Conservation (phyloP, 2,888 invertebrate species). For the Crocallis elinguaria region DNA sequence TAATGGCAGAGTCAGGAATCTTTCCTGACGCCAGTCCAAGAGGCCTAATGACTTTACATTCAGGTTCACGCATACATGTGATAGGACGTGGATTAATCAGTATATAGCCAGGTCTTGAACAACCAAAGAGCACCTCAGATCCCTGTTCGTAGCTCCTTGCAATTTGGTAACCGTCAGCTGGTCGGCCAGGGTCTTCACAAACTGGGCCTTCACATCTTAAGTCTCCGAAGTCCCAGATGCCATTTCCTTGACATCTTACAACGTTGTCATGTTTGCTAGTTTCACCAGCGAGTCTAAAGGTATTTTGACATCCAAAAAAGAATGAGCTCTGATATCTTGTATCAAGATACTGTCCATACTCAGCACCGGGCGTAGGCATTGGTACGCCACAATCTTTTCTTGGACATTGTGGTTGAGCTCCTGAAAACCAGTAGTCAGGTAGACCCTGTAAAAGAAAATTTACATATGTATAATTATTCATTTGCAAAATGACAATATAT, state of each 20-base stretch:
- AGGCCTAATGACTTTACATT: constrained; percentile 96
- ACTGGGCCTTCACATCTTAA: constrained; percentile 98
- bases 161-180: constrained; percentile 95
- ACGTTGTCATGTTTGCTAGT: constrained; percentile 96
- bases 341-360: constrained; percentile 94
- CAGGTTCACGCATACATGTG: constrained; percentile 95
- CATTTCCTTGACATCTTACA: constrained; percentile 95
- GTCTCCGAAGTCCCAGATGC: constrained; percentile 99
- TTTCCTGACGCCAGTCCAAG: constrained; percentile 95
- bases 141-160: constrained; percentile 94
- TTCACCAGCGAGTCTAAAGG: constrained; percentile 96
- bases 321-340: constrained; percentile 97
- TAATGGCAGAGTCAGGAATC: constrained; percentile 97
- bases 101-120: constrained; percentile 96
- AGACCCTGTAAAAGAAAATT: constrained; percentile 84
- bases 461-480: not conserved
- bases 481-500: not conserved
- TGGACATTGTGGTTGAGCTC: constrained; percentile 93
- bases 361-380: constrained; percentile 96
- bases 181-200: constrained; percentile 97
- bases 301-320: constrained; percentile 98
- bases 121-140: constrained; percentile 95
- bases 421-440: constrained; percentile 96
- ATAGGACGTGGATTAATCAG: constrained; percentile 96
- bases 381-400: constrained; percentile 96